Evolutionary conservation across 2,888 invertebrate genomes (phyloP).

Genomic region (Synergus itoensis): DNA sequence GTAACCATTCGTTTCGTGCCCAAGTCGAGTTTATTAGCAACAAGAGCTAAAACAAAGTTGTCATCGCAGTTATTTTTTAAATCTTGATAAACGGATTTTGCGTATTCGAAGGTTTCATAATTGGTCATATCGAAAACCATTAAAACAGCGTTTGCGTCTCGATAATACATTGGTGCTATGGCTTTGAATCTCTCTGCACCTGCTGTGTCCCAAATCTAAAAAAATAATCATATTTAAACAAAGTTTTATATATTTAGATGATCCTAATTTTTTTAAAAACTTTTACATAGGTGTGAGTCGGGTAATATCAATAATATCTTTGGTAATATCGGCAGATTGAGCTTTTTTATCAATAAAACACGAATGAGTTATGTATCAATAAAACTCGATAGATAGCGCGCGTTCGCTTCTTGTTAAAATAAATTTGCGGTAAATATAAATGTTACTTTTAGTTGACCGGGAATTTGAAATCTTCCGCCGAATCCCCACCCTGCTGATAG

Average conservation of each 20-base stretch:
- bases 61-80: conserved; percentile 88
- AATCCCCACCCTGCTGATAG: no score
- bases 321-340: no score
- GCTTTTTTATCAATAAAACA: no score
- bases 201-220: conserved; percentile 93
- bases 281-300: no score
- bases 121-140: conserved; percentile 92
- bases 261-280: no score
- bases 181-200: conserved; percentile 93
- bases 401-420: no score
- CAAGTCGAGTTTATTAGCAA: conserved; percentile 93
- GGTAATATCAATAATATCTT: no score
- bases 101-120: conserved; percentile 85
- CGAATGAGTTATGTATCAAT: no score
- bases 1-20: conserved; percentile 82
- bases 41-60: conserved; percentile 87
- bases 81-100: conserved; percentile 92
- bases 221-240: conserved; percentile 54
- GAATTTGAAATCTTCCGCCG: no score
- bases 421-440: no score
- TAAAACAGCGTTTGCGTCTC: conserved; percentile 93
- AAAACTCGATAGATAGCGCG: no score
- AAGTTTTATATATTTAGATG: not conserved
- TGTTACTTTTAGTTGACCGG: no score
- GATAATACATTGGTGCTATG: conserved; percentile 97